A percentile compares a stretch with the other conserved stretches of the same genome.
Evolutionary conservation across 2,888 invertebrate species (phyloP).

Genomic region (Oligia fasciuncula): DNA sequence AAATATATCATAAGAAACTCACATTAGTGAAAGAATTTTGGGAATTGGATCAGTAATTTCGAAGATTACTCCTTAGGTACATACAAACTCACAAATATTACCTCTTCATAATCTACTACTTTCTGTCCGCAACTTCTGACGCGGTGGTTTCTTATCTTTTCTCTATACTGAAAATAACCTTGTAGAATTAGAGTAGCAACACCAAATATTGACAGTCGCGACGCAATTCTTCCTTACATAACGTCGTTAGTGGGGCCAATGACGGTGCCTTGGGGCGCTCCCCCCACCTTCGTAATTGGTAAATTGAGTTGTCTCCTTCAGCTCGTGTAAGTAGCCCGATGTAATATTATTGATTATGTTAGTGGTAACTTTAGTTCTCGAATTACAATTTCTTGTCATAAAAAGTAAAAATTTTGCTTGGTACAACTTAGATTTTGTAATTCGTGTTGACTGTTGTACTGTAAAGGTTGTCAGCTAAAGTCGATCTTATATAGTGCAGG

Average conservation of each 20-base stretch:
- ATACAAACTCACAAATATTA: background rate
- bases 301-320: conserved; percentile 81
- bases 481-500: no score
- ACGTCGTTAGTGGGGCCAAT: conserved; percentile 73
- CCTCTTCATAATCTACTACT: no score
- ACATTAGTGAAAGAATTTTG: background rate
- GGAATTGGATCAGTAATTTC: background rate
- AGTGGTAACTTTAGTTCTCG: conserved; percentile 58
- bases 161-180: conserved; percentile 1
- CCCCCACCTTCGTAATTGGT: conserved; percentile 78
- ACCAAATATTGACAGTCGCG: conserved; percentile 72
- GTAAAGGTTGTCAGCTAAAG: no score
- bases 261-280: conserved; percentile 65
- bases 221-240: conserved; percentile 77
- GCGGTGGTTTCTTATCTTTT: background rate
- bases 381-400: conserved; percentile 17
- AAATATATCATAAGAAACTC: no score
- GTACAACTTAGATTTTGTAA: background rate
- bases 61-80: background rate
- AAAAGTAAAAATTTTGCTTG: background rate
- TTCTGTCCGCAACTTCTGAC: no score
- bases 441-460: no score
- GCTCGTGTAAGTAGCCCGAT: conserved; percentile 76
- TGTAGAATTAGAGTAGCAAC: conserved; percentile 30
- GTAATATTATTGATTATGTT: conserved; percentile 81